Base-by-base conservation (phyloP, 37 sponge, comb jelly and placozoan genomes). In the Diacarnus erythraeanus region DNA sequence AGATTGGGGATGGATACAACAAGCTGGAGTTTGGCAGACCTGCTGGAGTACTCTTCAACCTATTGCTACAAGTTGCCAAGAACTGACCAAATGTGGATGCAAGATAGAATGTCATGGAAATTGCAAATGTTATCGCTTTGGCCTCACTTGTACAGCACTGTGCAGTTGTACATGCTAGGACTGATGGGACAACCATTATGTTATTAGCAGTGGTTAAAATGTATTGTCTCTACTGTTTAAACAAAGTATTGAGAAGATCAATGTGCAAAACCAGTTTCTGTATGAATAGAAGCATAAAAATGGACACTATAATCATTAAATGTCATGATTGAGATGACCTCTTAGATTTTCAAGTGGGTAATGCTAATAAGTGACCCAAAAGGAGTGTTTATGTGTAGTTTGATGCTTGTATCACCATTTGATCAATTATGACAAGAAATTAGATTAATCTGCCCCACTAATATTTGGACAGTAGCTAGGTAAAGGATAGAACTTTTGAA, bases 41-140 rank as follows among this genome's bases (percentile, higher is more conserved):
- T 54, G 56, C 56, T 54, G 56, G 56, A 54, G 56, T 54, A 54
- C 56, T 17, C 56, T 54, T 54, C 56, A 10, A 54, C 56, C 56
- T 54, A 54, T 54, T 54, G 56, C 56, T 10, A 54, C 56, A 54
- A 54, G 17, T 54, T 54, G 56, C 56, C 56, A 54, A 54, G 56
- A 54, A 54, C 65, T 64, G 65, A 25, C n/a, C 65, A 64, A 64
- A 64, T n/a, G 65, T 64, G n/a, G 65, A 64, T 64, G n/a, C 65
- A 18, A 64, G 30, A 64, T 64, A n/a, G n/a, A n/a, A n/a, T 64
- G 65, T 64, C 65, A 18, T 18, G 30, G 65, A 64, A 64, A 64
- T 25, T 27, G 30, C n/a, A 64, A 64, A 64, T 64, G n/a, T 27
- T 9, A 25, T 64, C n/a, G 65, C 29, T 64, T 18, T 64, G 25